Base-by-base conservation (phyloP, 2,888 invertebrate species). In the Caenorhabditis zanzibari region DNA sequence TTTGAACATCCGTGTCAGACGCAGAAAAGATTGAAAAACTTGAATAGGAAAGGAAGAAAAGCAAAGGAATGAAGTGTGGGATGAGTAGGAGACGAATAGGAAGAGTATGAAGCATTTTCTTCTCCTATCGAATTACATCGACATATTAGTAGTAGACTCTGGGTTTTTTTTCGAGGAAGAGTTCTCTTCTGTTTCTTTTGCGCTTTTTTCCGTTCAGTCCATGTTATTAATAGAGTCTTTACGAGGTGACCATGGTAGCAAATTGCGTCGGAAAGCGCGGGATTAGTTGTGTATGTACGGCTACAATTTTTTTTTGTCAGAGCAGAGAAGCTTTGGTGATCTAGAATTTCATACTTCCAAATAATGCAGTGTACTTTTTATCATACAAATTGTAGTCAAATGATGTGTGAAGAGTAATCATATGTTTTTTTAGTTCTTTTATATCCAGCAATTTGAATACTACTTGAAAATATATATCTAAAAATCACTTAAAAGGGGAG, bases 81-180 rank as follows among this genome's bases (percentile, higher is more conserved):
- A 80, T 73, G 80, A 80, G 73, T 80, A 68, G 80, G 22, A 68
- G 68, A 32, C 72, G 68, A 56, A 56, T 66, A 73, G 66, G 72
- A 80, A 80, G 80, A 68, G 54, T 61, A 73, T 79, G 72, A 24
- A 54, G 38, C 56, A 69, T 58, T 49, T 61, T 64, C 38, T 61
- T 44, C 32, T 32, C 77, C 77, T 54, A 79, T 79, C 79, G 61
- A 72, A 79, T 79, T 79, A 71, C 79, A 69, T 77, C 54, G 58
- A 77, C 77, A 54, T 79, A 79, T 79, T 79, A 79, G 64, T 79
- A 79, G 64, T 56, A 54, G 63, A 61, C 71, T 47, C 44, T 52
- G 58, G 64, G 49, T 47, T 71, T 79, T 79, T 22, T 12, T 22
- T 32, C 28, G 47, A 64, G 59, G 49, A n/a, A 56, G 63, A 58